Percentiles rank a stretch among this genome's conserved stretches.
Evolutionary conservation across 2,888 invertebrate genomes (phyloP).

Genomic region (Meandrusa payeni): DNA sequence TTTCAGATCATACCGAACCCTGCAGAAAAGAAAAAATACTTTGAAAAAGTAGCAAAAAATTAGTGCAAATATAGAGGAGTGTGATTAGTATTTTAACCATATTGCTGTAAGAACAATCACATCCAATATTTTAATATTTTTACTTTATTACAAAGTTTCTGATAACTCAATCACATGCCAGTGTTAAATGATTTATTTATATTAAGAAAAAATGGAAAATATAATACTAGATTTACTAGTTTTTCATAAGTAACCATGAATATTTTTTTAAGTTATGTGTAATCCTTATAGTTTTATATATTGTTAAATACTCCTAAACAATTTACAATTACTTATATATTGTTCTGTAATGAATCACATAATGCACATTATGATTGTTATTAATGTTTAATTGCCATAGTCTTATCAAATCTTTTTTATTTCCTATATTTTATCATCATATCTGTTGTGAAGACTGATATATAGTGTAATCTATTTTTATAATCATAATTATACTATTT

Average conservation of each 20-base stretch:
- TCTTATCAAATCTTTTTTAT: background rate
- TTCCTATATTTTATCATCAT: slow-evolving; percentile 5
- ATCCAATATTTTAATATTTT: background rate
- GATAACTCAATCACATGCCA: slow-evolving; percentile 9
- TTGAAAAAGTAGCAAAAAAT: slow-evolving; percentile 84
- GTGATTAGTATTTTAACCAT: background rate
- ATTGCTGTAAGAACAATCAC: background rate
- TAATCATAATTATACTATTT: slow-evolving; percentile 2
- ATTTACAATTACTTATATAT: too few relatives aligned
- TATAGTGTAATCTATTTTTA: slow-evolving; percentile 9
- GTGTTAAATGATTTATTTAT: slow-evolving; percentile 12
- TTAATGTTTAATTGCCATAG: background rate
- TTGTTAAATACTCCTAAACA: too few relatives aligned
- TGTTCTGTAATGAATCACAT: too few relatives aligned
- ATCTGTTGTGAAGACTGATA: slow-evolving; percentile 20
- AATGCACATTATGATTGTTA: too few relatives aligned
- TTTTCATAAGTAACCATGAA: too few relatives aligned
- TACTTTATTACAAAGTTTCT: slow-evolving; percentile 7
- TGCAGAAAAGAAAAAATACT: slow-evolving; percentile 89
- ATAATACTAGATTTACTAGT: too few relatives aligned
- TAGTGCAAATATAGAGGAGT: slow-evolving; percentile 27
- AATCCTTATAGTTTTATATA: background rate
- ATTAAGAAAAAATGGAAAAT: too few relatives aligned
- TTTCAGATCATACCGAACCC: slow-evolving; percentile 92
- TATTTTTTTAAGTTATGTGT: too few relatives aligned